Evolutionary conservation across 2,888 invertebrate genomes (phyloP), one percentile per base, ranked within the genome.

Genomic region (Xanthostigma xanthostigma): DNA sequence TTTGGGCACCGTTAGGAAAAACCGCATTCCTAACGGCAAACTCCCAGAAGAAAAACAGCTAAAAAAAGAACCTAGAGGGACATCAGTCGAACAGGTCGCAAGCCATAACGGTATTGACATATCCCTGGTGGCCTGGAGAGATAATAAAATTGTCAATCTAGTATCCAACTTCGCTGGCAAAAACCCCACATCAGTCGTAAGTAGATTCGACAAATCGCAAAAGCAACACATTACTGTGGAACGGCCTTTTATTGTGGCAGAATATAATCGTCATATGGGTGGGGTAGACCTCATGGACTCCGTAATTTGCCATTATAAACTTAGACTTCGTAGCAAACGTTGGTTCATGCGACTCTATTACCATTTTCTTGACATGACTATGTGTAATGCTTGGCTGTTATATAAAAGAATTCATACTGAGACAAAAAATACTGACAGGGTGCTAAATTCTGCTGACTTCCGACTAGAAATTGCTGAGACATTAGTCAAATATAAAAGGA

Each of bases 91-190:
- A 53, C 52, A 52, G 49, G 49, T 57, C 13, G 49, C 51, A 41
- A 49, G 48, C 40, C 45, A 50, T 50, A 51, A 57, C 48, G 55
- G 50, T 36, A 49, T 53, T 45, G 51, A 53, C 35, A 45, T n/a
- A n/a, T 56, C 17, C 17, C 17, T 17, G 17, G 56, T 59, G 37
- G 46, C 53, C 13, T 61, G 60, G 59, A 56, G 58, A 47, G 57
- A 59, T 51, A 61, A 61, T 50, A 60, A 62, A 55, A 49, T 55
- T 51, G 60, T 62, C n/a, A 56, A 49, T 11, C 51, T 61, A 13
- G 54, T 52, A 39, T 60, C 60, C 8, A 58, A 52, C 53, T 61
- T 59, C 53, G 56, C 50, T 48, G 59, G 58, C 13, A 47, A 54
- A 54, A 14, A 54, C 12, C 57, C 60, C 17, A 53, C 44, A 48